Evolutionary conservation across 1,140 invertebrate species (phyloP).

Genomic region (Helicoverpa armigera): DNA sequence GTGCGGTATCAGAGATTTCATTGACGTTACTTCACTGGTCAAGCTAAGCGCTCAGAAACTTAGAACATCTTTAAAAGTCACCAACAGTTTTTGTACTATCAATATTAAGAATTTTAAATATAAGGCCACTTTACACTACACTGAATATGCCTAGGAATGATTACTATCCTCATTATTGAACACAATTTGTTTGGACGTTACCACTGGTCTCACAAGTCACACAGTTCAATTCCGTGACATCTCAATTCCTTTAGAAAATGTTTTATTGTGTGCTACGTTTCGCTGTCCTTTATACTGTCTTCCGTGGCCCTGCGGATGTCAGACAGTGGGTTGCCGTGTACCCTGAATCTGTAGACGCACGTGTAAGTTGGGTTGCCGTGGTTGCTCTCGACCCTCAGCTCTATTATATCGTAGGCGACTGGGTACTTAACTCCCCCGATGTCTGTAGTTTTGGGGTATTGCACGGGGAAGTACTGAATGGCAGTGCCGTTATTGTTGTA

Average conservation of each 20-base stretch:
- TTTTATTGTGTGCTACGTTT: slow-evolving; percentile 65
- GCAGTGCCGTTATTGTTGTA: slow-evolving; percentile 94
- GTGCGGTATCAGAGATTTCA: slow-evolving; percentile 66
- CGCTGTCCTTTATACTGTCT: slow-evolving; percentile 81
- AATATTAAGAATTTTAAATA: slow-evolving; percentile 42
- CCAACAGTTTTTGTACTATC: slow-evolving; percentile 47
- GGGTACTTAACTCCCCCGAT: slow-evolving; percentile 80
- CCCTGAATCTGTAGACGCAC: slow-evolving; percentile 98
- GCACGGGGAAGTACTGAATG: slow-evolving; percentile 95
- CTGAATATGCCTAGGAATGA: slow-evolving; percentile 58
- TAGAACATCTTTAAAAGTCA: slow-evolving; percentile 20
- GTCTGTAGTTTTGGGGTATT: slow-evolving; percentile 84
- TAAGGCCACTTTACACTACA: slow-evolving; percentile 55
- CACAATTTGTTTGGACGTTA: slow-evolving; percentile 51
- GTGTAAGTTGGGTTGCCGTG: slow-evolving; percentile 98
- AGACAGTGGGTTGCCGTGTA: slow-evolving; percentile 95
- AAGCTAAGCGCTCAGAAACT: not conserved
- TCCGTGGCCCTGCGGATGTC: slow-evolving; percentile 94
- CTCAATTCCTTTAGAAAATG: slow-evolving; percentile 33
- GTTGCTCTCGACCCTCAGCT: slow-evolving; percentile 96
- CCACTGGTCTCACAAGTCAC: slow-evolving; percentile 6
- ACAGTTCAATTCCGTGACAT: slow-evolving; percentile 42
- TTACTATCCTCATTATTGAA: slow-evolving; percentile 54
- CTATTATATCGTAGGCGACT: slow-evolving; percentile 92
- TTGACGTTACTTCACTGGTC: slow-evolving; percentile 30